Evolutionary conservation across 1,140 invertebrate genomes (phyloP).

Genomic region (Drosophila punjabiensis): DNA sequence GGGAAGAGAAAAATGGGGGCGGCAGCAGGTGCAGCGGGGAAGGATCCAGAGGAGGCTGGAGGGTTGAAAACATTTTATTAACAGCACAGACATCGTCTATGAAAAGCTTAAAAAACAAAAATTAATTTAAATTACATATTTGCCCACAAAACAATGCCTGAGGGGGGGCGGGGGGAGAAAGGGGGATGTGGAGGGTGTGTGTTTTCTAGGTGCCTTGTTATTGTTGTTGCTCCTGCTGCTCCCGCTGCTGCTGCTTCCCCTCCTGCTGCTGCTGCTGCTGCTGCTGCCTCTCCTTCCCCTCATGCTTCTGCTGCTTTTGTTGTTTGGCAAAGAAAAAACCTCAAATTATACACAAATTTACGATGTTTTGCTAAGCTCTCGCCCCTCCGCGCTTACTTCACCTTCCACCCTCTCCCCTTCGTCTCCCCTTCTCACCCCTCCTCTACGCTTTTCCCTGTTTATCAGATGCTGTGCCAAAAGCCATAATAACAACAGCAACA

Average conservation of each 20-base stretch:
- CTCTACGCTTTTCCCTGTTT: neutral
- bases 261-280: too few species aligned
- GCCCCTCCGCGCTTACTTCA: neutral
- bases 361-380: slow-evolving; percentile 54
- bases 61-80: slow-evolving; percentile 49
- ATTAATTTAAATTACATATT: slow-evolving; percentile 71
- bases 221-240: slow-evolving; percentile 14
- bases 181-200: neutral
- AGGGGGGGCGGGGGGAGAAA: neutral
- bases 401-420: too few species aligned
- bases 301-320: slow-evolving; percentile 20
- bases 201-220: slow-evolving; percentile 19
- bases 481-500: slow-evolving; percentile 37
- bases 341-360: slow-evolving; percentile 68
- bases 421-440: neutral
- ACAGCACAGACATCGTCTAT: slow-evolving; percentile 48
- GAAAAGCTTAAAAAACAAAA: slow-evolving; percentile 67
- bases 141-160: slow-evolving; percentile 57
- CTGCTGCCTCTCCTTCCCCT: too few species aligned
- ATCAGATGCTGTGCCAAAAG: slow-evolving; percentile 43
- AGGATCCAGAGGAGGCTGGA: neutral
- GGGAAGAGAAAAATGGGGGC: neutral
- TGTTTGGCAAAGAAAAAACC: slow-evolving; percentile 61
- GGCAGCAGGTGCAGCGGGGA: neutral
- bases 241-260: too few species aligned